These are phyloP conservation scores for Orchestes rusci DNA, from an alignment of 2,888 invertebrate genomes.

Conservation along the genomic window DNA sequence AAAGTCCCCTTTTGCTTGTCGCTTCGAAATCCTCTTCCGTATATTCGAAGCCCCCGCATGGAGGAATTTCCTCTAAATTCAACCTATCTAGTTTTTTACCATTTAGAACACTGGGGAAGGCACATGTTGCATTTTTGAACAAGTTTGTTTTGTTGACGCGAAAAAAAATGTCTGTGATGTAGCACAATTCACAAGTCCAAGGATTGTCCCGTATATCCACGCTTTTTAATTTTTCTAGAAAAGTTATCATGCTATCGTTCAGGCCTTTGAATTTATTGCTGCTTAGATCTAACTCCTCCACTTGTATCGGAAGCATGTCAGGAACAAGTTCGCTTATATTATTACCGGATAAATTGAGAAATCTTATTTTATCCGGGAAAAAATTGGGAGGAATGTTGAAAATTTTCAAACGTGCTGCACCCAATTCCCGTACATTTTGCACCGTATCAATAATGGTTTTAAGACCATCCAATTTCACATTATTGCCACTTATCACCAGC, in stretches of 20 bases:
- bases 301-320: slow-evolving; percentile 51
- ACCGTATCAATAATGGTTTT: slow-evolving; percentile 52
- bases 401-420: slow-evolving; percentile 54
- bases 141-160: slow-evolving; percentile 51
- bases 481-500: slow-evolving; percentile 68
- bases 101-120: slow-evolving; percentile 50
- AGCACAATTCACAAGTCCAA: slow-evolving; percentile 64
- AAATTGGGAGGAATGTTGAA: slow-evolving; percentile 50
- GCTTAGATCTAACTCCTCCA: slow-evolving; percentile 64
- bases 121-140: slow-evolving; percentile 51
- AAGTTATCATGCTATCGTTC: slow-evolving; percentile 50
- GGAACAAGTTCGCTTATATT: slow-evolving; percentile 53
- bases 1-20: slow-evolving; percentile 44
- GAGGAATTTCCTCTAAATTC: slow-evolving; percentile 40
- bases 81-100: slow-evolving; percentile 44
- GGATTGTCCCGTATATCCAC: slow-evolving; percentile 54
- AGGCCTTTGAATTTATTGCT: slow-evolving; percentile 62
- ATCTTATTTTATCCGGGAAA: slow-evolving; percentile 53
- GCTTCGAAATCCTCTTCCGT: slow-evolving; percentile 42
- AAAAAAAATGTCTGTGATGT: slow-evolving; percentile 51
- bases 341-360: slow-evolving; percentile 69
- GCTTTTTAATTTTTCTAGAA: slow-evolving; percentile 51
- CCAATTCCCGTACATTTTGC: slow-evolving; percentile 51
- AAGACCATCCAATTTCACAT: slow-evolving; percentile 52
- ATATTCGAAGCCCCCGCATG: slow-evolving; percentile 46